Base-by-base conservation (phyloP, 1,140 invertebrate species). In the Ooceraea biroi region DNA sequence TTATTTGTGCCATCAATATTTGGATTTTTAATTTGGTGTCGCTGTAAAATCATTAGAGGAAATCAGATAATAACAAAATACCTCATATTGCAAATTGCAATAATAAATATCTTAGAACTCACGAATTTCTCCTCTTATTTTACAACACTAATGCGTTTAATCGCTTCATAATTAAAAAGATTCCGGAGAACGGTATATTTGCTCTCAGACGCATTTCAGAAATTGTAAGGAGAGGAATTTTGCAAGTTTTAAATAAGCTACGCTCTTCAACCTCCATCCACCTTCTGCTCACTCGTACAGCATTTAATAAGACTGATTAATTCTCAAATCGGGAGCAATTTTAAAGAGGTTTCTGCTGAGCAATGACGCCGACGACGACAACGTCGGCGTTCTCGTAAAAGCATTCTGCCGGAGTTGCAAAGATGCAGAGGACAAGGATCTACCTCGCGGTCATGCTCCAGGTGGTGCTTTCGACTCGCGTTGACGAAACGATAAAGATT, bases 161-260 rank as follows among this genome's bases (percentile, higher is more conserved):
- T 80, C 65, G 76, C 36, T 80, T 41, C 22, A 80, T 80, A 71
- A 80, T 80, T 80, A 80, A 80, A 80, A 69, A 80, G 76, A 80
- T 80, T 80, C 76, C 76, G 7, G 52, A 30, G 76, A 69, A 78
- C 66, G 17, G 65, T 71, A 22, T 69, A 78, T 36, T 58, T 41
- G 36, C 76, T 80, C 71, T 65, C 48, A 80, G 69, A 36, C 25
- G 57, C 65, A 80, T 80, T 80, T 65, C 65, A 46, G 63, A 80
- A 46, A 80, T 69, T 69, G 65, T 30, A 80, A 36, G 44, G 65
- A 69, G 19, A 58, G 50, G 76, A 69, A 80, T 80, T 57, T 80
- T 69, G 25, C 76, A 80, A 80, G 76, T 80, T 80, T 80, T 80
- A 80, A 80, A 69, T 80, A 80, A 80, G 65, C 65, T 80, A 46